Base-by-base conservation (phyloP, 2,797 vertebrate genomes). In the Fistularia commersonii region DNA sequence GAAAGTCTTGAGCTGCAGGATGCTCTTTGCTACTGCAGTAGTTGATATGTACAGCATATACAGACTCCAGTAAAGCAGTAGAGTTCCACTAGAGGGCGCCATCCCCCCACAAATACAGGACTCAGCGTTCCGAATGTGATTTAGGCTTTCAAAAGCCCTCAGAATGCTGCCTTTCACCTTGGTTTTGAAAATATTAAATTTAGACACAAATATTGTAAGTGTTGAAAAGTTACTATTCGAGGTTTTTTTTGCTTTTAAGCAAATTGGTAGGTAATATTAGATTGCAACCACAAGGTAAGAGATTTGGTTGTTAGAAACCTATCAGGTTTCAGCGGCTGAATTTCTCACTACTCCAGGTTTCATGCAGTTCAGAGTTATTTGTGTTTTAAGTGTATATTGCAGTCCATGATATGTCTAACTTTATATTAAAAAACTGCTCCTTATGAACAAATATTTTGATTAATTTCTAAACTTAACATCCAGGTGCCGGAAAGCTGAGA, bases 11-110 rank as follows among this genome's bases (percentile, higher is more conserved):
- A n/a, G n/a, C n/a, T n/a, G n/a, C n/a, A n/a, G n/a, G n/a, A n/a
- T n/a, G n/a, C n/a, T n/a, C n/a, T n/a, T n/a, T n/a, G n/a, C n/a
- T n/a, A n/a, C n/a, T n/a, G n/a, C n/a, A n/a, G n/a, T n/a, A n/a
- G n/a, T n/a, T n/a, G n/a, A n/a, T n/a, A n/a, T n/a, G n/a, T n/a
- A n/a, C n/a, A n/a, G n/a, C n/a, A n/a, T n/a, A n/a, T n/a, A n/a
- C n/a, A n/a, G n/a, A n/a, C n/a, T n/a, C n/a, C n/a, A n/a, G n/a
- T n/a, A 8, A 36, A 48, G 4, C 35, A 33, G 1, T 1, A 11
- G 1, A 10, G 0, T 34, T 15, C 40, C 85, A 83, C 77, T 83
- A 83, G 85, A 78, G 80, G 82, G 82, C 1, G 66, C 65, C 43
- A 56, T 66, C 36, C 9, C 43, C 68, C 63, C 73, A 59, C 38